Base-by-base conservation (phyloP, 1,140 invertebrate genomes). In the Heliothis virescens region DNA sequence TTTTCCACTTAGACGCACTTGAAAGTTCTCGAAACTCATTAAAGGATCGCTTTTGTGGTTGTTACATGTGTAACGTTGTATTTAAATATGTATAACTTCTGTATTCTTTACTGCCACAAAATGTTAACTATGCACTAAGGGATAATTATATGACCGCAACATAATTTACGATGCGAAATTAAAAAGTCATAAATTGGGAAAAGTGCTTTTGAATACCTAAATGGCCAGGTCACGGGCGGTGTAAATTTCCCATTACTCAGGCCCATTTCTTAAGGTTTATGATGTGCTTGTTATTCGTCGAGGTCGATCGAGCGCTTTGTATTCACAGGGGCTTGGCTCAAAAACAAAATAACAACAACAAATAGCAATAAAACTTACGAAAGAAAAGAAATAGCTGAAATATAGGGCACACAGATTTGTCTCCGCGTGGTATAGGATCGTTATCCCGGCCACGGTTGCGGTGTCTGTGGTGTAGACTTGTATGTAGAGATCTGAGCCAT, bases 231-330 rank as follows among this genome's bases (percentile, higher is more conserved):
- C 63, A 48, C n/a, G 41, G 62, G 41, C 29, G 63, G 63, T 16
- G 63, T 67, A 67, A 50, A 67, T 67, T 48, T 67, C 41, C 41
- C 63, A 67, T 67, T 67, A 67, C 10, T 41, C 18, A 67, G 63
- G 41, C 63, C 41, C 63, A 67, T 67, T 67, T 67, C 63, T 67
- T 47, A 16, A 21, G 34, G 63, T 67, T 67, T 67, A 67, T 67
- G 63, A 67, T 67, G 41, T 65, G 62, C 41, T 65, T 65, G 63
- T 67, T 60, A 15, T 29, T 67, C 41, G 63, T 48, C 63, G 29
- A 67, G 63, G 63, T 67, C 16, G 62, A 67, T 16, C 48, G 41
- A 67, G 16, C 48, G 41, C 63, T 67, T 67, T 67, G 41, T 67
- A 67, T 67, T 67, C 63, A 67, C 10, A 67, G 63, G 41, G 41